Conservation (phyloP, 2,113 vertebrate species). For the Malurus cyaneus region DNA sequence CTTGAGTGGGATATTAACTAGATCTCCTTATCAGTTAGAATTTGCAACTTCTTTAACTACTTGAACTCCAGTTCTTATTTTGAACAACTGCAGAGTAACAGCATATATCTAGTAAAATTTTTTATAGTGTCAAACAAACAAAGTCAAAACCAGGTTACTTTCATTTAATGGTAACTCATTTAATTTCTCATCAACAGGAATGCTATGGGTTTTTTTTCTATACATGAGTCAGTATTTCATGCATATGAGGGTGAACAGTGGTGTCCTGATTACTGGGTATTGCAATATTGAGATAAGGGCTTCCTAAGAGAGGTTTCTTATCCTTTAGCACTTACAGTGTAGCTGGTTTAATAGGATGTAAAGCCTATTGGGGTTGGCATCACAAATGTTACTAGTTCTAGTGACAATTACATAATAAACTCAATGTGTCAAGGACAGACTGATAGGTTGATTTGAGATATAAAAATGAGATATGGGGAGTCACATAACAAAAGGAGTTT, state of each 20-base stretch:
- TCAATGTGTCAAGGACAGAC: background rate
- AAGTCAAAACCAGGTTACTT: background rate
- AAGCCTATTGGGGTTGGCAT: background rate
- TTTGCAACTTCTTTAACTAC: constrained; percentile 13
- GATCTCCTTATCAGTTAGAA: constrained; percentile 18
- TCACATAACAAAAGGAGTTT: background rate
- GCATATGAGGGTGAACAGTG: background rate
- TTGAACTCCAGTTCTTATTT: background rate
- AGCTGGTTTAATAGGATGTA: background rate
- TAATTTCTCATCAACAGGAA: background rate
- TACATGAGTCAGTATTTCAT: background rate
- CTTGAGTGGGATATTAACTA: constrained; percentile 37
- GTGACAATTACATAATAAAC: background rate
- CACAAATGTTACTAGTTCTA: background rate
- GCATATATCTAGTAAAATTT: background rate
- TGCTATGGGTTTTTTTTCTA: background rate
- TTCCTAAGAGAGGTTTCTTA: background rate
- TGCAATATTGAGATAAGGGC: background rate
- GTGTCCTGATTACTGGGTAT: background rate
- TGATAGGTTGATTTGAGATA: background rate
- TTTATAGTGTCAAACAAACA: background rate
- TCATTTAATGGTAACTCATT: background rate
- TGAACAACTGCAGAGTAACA: background rate
- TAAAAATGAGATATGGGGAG: background rate
- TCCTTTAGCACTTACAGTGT: background rate